These are phyloP conservation scores for Antheraea assamensis DNA, from an alignment of 2,888 invertebrate species.

Conservation along the genomic window DNA sequence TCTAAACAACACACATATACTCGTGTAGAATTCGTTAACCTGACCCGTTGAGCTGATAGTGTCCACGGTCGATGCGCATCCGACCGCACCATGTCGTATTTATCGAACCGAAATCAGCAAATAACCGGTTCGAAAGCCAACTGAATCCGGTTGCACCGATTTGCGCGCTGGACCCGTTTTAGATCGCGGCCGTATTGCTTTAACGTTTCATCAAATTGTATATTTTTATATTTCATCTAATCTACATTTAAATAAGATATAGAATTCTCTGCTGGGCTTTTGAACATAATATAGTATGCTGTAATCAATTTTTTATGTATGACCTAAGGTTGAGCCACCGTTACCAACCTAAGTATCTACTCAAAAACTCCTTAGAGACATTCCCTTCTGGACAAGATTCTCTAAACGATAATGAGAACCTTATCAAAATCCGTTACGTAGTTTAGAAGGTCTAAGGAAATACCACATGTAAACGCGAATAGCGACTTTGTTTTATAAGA, in stretches of 20 bases:
- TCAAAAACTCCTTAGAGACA: no score
- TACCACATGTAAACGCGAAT: no score
- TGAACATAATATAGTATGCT: background rate
- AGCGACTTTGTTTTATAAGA: no score
- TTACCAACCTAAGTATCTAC: no score
- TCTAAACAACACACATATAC: conserved; percentile 27
- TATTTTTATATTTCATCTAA: no score
- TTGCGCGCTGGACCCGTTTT: conserved; percentile 15
- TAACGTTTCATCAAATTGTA: background rate
- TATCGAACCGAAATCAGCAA: conserved; percentile 56
- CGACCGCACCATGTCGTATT: conserved; percentile 40
- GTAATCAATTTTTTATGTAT: background rate
- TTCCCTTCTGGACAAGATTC: no score
- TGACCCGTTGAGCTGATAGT: conserved; percentile 10
- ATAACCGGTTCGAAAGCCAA: conserved; percentile 50
- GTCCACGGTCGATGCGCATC: conserved; percentile 44
- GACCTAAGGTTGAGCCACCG: no score
- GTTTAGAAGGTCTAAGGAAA: no score
- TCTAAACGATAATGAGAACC: no score
- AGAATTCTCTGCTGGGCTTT: no score
- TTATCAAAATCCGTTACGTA: no score
- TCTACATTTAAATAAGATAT: no score
- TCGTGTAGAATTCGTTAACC: conserved; percentile 43
- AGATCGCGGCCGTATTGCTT: conserved; percentile 15
- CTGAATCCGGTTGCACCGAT: conserved; percentile 41